Evolutionary conservation across 2,888 invertebrate species (phyloP), one percentile per base, ranked within the genome.

Genomic region (Linnaemya tessellans): DNA sequence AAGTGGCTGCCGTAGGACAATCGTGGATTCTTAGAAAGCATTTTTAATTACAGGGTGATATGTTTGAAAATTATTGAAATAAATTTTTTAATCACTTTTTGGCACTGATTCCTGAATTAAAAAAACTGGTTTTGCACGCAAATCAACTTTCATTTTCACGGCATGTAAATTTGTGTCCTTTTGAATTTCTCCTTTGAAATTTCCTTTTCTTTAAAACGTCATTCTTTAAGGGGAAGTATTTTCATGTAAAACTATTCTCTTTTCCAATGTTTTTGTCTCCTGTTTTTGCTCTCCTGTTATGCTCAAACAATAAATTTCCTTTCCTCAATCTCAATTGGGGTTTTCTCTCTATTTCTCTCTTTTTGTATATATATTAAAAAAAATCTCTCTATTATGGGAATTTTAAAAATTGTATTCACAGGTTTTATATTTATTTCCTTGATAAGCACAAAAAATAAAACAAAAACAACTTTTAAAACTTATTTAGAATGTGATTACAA

Each of bases 351-450:
- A 1, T 43, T 20, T 11, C 35, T 68, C 49, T 56, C 22, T 67
- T n/a, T 3, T 30, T 30, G 2, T 30, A 5, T 5, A 30, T 30
- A 5, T 30, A 30, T 30, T 30, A 30, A 64, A 3, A 43, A 18
- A 58, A 75, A 43, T 46, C 30, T 56, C 84, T 78, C 62, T 84
- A 78, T 84, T 84, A 74, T 79, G 84, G 81, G 84, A 78, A 68
- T 80, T 84, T 77, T n/a, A 38, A 35, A 18, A 8, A 10, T 56
- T 56, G 25, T 8, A 13, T 46, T 64, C 11, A 11, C 11, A 13
- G 41, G 5, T 38, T 46, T 20, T 60, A 11, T 41, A 46, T 30
- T 4, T 25, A 18, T 38, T 46, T 22, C 41, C 41, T 13, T 30
- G 5, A 30, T 11, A 11, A 11, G 10, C 3, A 3, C 3, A 25